Evolutionary conservation across 2,113 vertebrate genomes (phyloP).

Genomic region (Halcyon senegalensis): DNA sequence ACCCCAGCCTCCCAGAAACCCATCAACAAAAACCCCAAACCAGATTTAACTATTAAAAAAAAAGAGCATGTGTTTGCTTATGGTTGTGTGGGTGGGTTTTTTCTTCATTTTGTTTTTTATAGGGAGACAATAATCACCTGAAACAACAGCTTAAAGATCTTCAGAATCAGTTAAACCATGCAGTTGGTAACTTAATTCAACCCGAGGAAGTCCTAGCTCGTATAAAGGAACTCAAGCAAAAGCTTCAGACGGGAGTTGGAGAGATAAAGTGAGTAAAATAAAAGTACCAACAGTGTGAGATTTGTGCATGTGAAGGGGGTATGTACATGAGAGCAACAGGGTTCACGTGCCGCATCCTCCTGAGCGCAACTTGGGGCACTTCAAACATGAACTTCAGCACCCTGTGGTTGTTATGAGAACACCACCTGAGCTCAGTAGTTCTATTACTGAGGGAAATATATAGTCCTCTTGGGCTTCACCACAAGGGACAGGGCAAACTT

Average conservation of each 20-base stretch:
- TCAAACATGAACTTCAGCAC: neutral
- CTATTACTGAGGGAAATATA: neutral
- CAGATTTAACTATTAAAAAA: neutral
- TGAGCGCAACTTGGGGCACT: neutral
- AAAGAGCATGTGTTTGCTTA: neutral
- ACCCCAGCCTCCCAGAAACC: neutral
- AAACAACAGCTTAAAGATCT: constrained; percentile 78
- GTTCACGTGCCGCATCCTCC: neutral
- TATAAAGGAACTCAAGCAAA: constrained; percentile 75
- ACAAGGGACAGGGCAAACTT: neutral
- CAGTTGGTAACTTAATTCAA: constrained; percentile 68
- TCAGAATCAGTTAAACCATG: constrained; percentile 75
- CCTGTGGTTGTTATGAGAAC: neutral
- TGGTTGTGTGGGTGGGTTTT: neutral
- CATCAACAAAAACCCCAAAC: neutral
- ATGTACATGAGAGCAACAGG: neutral
- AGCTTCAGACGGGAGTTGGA: constrained; percentile 71
- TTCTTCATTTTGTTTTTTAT: neutral
- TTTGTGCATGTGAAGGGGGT: neutral
- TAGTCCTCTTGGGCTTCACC: neutral
- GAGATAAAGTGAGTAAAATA: constrained; percentile 74
- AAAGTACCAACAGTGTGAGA: neutral
- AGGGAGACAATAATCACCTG: constrained; percentile 78
- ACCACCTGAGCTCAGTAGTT: neutral
- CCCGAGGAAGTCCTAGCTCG: constrained; percentile 74